Base-by-base conservation (phyloP, 1,140 invertebrate species). In the Nephila pilipes region DNA sequence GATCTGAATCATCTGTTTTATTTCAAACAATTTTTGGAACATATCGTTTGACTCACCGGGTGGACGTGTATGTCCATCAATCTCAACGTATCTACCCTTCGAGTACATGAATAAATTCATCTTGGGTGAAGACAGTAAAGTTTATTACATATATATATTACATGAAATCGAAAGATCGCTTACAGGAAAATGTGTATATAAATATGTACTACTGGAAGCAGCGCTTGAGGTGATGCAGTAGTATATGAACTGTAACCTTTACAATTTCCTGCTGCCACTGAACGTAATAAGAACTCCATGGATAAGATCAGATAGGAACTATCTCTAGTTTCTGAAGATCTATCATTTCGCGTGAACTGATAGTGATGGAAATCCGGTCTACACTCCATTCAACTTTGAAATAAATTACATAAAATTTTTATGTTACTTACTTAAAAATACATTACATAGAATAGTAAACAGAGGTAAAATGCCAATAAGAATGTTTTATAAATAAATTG, bases 261-360 rank as follows among this genome's bases (percentile, higher is more conserved):
- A 22, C 98, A 96, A 95, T 99, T 99, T 80, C 98, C 96, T 10
- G 96, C 95, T 36, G 97, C 96, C 0, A 98, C 98, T 87, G 96
- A 94, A 99, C 98, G 95, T 97, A 98, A 95, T 99, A 99, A 89
- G 97, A 29, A 97, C 96, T 8, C 98, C 98, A 93, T 98, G 97
- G 2, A 96, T 97, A 46, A 99, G 95, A 93, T 96, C 95, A 22
- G 96, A 95, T 54, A 97, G 95, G 54, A 95, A n/a, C 95, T 92
- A 96, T 96, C 93, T 97, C 96, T 58, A 96, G 95, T 88, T 96
- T 96, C 90, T 89, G 96, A 81, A 97, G 96, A 58, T 98, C 97
- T 3, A 97, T 96, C 75, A 98, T 97, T 93, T 97, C 96, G 5
- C 97, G 96, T 93, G 97, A 97, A 0, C 98, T 98, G 97, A 97